A percentile compares a stretch with the other conserved stretches of the same genome.
These are phyloP conservation scores for Sapayoa aenigma DNA, from an alignment of 2,113 vertebrate genomes.

Conservation along the genomic window DNA sequence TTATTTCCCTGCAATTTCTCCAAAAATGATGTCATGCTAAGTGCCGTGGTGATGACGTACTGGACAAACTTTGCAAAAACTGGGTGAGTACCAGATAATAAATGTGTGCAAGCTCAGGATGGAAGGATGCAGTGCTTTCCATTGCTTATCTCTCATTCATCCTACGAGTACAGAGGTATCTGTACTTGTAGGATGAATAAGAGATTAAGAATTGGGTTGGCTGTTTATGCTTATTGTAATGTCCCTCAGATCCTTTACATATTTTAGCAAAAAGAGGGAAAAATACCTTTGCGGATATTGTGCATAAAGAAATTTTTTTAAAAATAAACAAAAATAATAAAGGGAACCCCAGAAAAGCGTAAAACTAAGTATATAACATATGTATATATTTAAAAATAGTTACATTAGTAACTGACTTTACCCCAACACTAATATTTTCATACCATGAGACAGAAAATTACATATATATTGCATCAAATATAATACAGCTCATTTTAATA, in stretches of 20 bases:
- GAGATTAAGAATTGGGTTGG: neutral
- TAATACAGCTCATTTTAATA: neutral
- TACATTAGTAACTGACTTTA: neutral
- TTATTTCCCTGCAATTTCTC: conserved; percentile 99
- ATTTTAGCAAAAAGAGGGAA: neutral
- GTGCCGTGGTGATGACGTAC: conserved; percentile 98
- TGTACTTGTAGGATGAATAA: neutral
- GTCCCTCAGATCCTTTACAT: neutral
- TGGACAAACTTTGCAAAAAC: conserved; percentile 99
- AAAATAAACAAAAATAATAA: neutral
- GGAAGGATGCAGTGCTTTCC: neutral
- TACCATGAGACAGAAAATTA: neutral
- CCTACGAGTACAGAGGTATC: no score
- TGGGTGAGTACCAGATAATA: conserved; percentile 79
- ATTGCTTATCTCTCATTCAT: neutral
- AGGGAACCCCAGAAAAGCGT: neutral
- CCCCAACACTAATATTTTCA: neutral
- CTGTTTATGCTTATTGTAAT: neutral
- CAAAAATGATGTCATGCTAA: conserved; percentile 99
- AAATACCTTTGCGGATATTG: neutral
- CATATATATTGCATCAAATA: neutral
- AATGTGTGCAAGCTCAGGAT: neutral
- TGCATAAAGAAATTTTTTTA: neutral
- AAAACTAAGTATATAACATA: neutral
- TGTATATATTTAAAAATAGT: neutral